phyloP scores from a whole-genome alignment of 1,140 invertebrate species.

The Brachionus manjavacas region DNA sequence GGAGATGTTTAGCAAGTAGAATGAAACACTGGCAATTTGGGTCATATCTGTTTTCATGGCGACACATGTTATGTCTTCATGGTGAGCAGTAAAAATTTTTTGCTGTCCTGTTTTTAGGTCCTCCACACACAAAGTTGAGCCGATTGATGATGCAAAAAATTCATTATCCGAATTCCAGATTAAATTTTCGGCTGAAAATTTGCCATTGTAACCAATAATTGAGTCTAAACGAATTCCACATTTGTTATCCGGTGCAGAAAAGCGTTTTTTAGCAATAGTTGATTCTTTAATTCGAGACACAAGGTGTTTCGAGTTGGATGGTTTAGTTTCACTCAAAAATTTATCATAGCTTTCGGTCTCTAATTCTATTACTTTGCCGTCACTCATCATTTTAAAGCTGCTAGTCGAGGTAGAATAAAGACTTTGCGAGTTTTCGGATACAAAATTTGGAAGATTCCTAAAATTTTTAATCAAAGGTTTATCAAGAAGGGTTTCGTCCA shows the following conservation, averaged over 20 bases:
- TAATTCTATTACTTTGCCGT: neutral
- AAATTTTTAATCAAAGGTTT: neutral
- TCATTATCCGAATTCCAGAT: slow-evolving; percentile 46
- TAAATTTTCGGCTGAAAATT: slow-evolving; percentile 41
- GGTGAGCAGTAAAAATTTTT: slow-evolving; percentile 51
- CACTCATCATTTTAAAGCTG: neutral
- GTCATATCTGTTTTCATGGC: slow-evolving; percentile 52
- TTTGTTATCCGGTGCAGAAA: slow-evolving; percentile 54
- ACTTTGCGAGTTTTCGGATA: neutral
- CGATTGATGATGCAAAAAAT: slow-evolving; percentile 54
- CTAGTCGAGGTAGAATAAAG: neutral
- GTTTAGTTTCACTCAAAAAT: neutral
- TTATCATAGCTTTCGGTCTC: neutral
- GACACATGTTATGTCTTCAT: slow-evolving; percentile 54
- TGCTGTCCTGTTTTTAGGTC: slow-evolving; percentile 52
- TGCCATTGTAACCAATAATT: slow-evolving; percentile 56
- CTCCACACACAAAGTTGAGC: slow-evolving; percentile 53
- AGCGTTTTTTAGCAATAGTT: slow-evolving; percentile 49
- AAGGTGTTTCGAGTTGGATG: neutral
- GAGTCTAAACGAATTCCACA: slow-evolving; percentile 52
- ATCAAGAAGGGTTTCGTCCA: neutral
- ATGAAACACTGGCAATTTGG: neutral
- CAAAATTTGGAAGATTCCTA: neutral
- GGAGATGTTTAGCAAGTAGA: neutral
- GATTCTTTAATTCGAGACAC: neutral